Percentiles rank a stretch among this genome's conserved stretches.
Conservation (phyloP, 2,888 invertebrate species). For the Elmis aenea region DNA sequence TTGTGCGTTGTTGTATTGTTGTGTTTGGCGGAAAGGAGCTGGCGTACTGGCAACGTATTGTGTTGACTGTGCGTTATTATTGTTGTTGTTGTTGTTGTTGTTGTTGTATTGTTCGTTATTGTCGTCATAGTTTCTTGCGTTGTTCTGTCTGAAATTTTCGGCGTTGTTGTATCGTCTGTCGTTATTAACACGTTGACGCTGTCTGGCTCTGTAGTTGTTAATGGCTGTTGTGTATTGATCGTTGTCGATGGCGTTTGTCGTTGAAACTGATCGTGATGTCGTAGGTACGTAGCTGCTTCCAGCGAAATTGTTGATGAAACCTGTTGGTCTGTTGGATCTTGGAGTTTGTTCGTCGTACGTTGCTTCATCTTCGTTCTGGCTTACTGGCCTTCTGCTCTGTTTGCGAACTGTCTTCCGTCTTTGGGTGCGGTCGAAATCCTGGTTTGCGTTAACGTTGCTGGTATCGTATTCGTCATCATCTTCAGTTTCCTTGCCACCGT, state of each 20-base stretch:
- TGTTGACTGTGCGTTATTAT: slow-evolving; percentile 23
- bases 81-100: slow-evolving; percentile 8
- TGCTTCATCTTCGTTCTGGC: slow-evolving; percentile 21
- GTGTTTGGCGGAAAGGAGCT: slow-evolving; percentile 42
- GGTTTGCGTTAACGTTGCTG: slow-evolving; percentile 47
- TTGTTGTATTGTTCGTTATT: slow-evolving; percentile 21
- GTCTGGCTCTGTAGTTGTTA: slow-evolving; percentile 26
- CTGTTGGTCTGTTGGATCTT: slow-evolving; percentile 39
- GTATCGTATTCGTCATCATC: slow-evolving; percentile 46
- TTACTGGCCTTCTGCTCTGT: slow-evolving; percentile 38
- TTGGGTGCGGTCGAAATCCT: slow-evolving; percentile 43
- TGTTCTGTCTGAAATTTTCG: slow-evolving; percentile 33
- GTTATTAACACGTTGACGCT: slow-evolving; percentile 26
- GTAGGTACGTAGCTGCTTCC: slow-evolving; percentile 49
- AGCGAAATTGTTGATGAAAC: slow-evolving; percentile 46
- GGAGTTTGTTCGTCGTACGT: no score
- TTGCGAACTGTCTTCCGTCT: slow-evolving; percentile 45
- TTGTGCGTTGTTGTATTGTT: slow-evolving; percentile 27
- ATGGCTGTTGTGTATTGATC: slow-evolving; percentile 35
- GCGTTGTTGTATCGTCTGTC: slow-evolving; percentile 31
- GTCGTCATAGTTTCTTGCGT: slow-evolving; percentile 10
- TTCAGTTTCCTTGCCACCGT: slow-evolving; percentile 55
- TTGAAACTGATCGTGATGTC: slow-evolving; percentile 44
- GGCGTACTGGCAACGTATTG: slow-evolving; percentile 41
- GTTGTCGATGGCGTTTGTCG: slow-evolving; percentile 27